phyloP scores from a whole-genome alignment of 2,797 vertebrate genomes.

The Cygnus olor region DNA sequence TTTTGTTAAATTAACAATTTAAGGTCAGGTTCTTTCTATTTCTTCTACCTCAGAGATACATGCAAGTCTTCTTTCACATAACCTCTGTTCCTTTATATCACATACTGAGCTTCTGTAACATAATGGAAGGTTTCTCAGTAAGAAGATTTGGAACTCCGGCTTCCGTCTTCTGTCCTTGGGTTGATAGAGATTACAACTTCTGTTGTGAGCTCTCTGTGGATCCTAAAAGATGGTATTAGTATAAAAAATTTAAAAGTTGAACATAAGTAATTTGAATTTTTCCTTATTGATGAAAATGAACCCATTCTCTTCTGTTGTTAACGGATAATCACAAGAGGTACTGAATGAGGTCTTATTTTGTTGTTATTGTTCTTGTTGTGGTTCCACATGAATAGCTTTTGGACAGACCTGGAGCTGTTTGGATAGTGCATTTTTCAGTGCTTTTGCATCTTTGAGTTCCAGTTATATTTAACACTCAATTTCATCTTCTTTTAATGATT shows the following conservation, averaged over 20 bases:
- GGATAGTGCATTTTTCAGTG: neutral
- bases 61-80: neutral
- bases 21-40: conserved; percentile 14
- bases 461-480: neutral
- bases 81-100: neutral
- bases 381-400: neutral
- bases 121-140: neutral
- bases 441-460: neutral
- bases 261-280: neutral
- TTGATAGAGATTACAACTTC: neutral
- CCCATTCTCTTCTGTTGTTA: neutral
- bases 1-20: conserved; percentile 41
- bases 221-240: neutral
- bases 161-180: neutral
- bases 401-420: neutral
- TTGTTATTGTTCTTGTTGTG: neutral
- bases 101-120: neutral
- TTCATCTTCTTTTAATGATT: neutral
- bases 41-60: neutral
- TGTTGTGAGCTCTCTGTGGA: neutral
- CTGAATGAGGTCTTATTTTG: neutral
- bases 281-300: neutral
- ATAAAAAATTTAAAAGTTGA: neutral
- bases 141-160: neutral
- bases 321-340: neutral